Evolutionary conservation across 1,140 invertebrate genomes (phyloP).

Genomic region (Hylyphantes graminicola): DNA sequence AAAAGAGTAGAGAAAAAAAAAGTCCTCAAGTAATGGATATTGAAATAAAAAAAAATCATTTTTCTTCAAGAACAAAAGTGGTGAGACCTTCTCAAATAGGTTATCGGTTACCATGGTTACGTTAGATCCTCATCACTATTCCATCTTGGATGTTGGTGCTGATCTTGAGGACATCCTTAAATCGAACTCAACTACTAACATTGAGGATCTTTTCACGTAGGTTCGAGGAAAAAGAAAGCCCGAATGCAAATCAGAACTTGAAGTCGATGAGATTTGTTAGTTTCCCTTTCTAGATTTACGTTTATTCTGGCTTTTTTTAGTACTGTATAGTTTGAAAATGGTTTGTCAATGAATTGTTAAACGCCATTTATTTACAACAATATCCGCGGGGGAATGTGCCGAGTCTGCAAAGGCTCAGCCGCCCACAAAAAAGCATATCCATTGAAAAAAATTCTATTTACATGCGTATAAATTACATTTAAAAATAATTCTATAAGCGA

Average conservation of each 20-base stretch:
- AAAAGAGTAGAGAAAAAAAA: not conserved
- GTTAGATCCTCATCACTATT: constrained; percentile 37
- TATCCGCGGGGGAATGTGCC: too few relatives aligned
- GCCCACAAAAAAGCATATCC: too few relatives aligned
- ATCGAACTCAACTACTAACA: constrained; percentile 40
- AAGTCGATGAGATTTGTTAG: constrained; percentile 46
- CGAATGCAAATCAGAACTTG: constrained; percentile 44
- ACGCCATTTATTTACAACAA: too few relatives aligned
- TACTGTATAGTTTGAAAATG: too few relatives aligned
- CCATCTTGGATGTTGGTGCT: constrained; percentile 25
- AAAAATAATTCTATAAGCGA: too few relatives aligned
- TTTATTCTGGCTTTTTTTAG: constrained; percentile 31
- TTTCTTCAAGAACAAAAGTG: constrained; percentile 2
- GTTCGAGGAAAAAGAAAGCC: not conserved
- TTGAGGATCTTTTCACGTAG: constrained; percentile 51
- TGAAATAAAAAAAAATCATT: not conserved
- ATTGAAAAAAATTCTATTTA: too few relatives aligned
- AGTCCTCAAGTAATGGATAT: constrained; percentile 24
- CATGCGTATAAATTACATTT: too few relatives aligned
- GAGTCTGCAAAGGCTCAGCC: too few relatives aligned
- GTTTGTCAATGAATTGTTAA: too few relatives aligned
- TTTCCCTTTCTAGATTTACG: constrained; percentile 9
- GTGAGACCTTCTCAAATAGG: not conserved
- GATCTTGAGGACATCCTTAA: constrained; percentile 35
- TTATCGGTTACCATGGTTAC: constrained; percentile 44